Evolutionary conservation across 2,888 invertebrate genomes (phyloP).

Genomic region (Zeuzera pyrina): DNA sequence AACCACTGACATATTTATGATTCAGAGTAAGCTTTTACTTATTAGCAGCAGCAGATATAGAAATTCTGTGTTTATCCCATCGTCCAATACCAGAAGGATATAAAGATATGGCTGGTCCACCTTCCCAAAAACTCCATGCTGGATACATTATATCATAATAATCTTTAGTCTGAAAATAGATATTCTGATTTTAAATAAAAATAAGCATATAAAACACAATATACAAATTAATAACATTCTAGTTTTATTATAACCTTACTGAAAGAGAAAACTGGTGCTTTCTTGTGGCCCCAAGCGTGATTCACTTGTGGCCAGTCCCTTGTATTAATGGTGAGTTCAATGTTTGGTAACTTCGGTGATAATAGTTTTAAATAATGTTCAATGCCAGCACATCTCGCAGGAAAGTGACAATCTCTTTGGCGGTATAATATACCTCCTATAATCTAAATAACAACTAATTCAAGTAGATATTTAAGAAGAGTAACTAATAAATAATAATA

Average conservation of each 20-base stretch:
- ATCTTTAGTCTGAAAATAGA: conserved; percentile 75
- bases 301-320: conserved; percentile 94
- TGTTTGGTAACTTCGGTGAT: conserved; percentile 80
- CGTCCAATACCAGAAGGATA: conserved; percentile 95
- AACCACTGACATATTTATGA: neutral
- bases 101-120: conserved; percentile 94
- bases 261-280: conserved; percentile 94
- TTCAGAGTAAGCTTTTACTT: conserved; percentile 34
- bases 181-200: neutral
- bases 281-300: conserved; percentile 68
- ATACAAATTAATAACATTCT: conserved; percentile 2
- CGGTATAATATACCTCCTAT: conserved; percentile 86
- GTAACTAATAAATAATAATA: neutral
- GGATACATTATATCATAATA: conserved; percentile 95
- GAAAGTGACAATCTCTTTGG: conserved; percentile 91
- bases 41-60: conserved; percentile 77
- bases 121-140: conserved; percentile 99
- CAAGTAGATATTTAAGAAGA: neutral
- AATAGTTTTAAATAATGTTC: conserved; percentile 88
- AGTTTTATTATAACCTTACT: conserved; percentile 81
- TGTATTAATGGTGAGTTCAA: conserved; percentile 91
- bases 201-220: too few species aligned
- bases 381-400: conserved; percentile 90
- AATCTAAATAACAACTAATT: conserved; percentile 78
- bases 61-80: conserved; percentile 89